These are phyloP conservation scores for Dasypogon diadema DNA, from an alignment of 2,888 invertebrate species.

Conservation along the genomic window DNA sequence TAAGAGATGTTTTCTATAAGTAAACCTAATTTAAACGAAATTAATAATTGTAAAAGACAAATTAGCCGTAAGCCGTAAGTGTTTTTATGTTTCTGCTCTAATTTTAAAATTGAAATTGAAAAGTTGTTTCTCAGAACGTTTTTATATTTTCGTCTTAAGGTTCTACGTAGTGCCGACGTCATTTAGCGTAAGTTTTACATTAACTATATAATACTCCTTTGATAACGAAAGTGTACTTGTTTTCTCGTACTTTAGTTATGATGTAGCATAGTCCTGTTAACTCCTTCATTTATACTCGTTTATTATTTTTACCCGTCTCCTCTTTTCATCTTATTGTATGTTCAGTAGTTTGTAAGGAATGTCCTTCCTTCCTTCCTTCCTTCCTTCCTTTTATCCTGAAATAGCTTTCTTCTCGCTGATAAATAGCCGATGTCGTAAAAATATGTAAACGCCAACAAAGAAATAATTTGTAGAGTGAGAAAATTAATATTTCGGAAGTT, in stretches of 20 bases:
- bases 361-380: too few species aligned
- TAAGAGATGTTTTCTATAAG: not conserved
- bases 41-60: slow-evolving; percentile 29
- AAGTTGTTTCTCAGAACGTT: slow-evolving; percentile 2
- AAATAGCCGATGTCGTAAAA: not conserved
- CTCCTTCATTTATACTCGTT: slow-evolving; percentile 23
- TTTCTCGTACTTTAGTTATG: slow-evolving; percentile 3
- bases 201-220: slow-evolving; percentile 31
- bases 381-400: not conserved
- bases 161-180: not conserved
- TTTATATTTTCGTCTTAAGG: not conserved
- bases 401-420: not conserved
- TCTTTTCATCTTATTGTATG: slow-evolving; percentile 19
- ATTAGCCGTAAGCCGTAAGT: slow-evolving; percentile 37
- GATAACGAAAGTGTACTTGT: slow-evolving; percentile 13
- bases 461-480: too few species aligned
- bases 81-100: slow-evolving; percentile 33
- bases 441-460: too few species aligned
- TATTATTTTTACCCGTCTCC: slow-evolving; percentile 10
- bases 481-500: too few species aligned
- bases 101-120: slow-evolving; percentile 3
- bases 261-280: slow-evolving; percentile 9
- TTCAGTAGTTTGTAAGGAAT: slow-evolving; percentile 7
- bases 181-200: not conserved
- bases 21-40: slow-evolving; percentile 26